phyloP scores from a whole-genome alignment of 64 coral and sea anemone genomes.

The Montipora cactus region DNA sequence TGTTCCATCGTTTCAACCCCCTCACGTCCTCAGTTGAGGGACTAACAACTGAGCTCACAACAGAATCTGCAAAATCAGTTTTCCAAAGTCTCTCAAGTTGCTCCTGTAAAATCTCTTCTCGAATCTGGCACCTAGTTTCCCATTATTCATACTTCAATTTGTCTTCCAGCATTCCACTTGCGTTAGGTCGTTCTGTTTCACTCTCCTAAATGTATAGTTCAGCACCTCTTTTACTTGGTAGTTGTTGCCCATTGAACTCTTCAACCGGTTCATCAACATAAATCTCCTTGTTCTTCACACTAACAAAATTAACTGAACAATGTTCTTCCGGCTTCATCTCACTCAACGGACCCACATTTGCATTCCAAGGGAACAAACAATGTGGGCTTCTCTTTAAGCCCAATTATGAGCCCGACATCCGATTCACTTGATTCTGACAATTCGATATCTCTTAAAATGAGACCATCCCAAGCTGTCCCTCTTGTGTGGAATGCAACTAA shows the following conservation, averaged over 20 bases:
- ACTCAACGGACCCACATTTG: not conserved
- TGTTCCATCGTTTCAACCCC: slow-evolving; percentile 53
- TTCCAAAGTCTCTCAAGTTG: slow-evolving; percentile 75
- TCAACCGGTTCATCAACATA: no score
- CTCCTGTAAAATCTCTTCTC: slow-evolving; percentile 47
- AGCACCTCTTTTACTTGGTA: no score
- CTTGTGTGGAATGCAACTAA: not conserved
- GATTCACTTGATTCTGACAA: not conserved
- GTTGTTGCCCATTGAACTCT: no score
- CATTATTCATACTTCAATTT: no score
- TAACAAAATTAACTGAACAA: slow-evolving; percentile 17
- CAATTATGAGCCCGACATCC: slow-evolving; percentile 54
- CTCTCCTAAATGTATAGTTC: no score
- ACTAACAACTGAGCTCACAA: slow-evolving; percentile 24
- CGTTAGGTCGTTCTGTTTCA: no score
- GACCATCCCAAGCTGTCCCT: not conserved
- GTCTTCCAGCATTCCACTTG: no score
- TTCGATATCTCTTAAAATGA: slow-evolving; percentile 18
- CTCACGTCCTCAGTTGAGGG: slow-evolving; percentile 63
- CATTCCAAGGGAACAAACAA: slow-evolving; percentile 49
- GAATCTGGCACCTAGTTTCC: slow-evolving; percentile 23
- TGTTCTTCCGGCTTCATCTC: not conserved
- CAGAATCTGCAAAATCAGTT: slow-evolving; percentile 67
- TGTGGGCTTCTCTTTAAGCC: slow-evolving; percentile 57
- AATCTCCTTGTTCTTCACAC: not conserved